Conservation (phyloP, 2,113 vertebrate species). For the Sylvilagus bachmani region DNA sequence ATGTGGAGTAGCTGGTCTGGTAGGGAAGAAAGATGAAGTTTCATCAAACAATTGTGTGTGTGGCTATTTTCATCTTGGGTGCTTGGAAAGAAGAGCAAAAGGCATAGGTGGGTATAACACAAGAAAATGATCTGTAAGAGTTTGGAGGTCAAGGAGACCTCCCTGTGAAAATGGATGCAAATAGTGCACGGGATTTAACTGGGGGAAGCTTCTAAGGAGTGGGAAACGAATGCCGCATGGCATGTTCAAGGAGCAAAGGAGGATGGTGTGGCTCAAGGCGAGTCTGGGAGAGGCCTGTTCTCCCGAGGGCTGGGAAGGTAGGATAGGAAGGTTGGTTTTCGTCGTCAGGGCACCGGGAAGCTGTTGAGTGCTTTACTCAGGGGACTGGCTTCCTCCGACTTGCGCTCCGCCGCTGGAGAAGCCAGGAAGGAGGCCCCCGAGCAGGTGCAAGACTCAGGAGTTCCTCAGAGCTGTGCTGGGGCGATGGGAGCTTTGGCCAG, state of each 20-base stretch:
- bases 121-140: not conserved
- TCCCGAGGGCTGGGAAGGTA: not conserved
- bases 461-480: not conserved
- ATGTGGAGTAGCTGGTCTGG: not conserved
- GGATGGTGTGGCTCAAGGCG: not conserved
- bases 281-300: not conserved
- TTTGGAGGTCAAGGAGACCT: not conserved
- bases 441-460: not conserved
- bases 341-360: not conserved
- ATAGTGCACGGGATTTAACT: not conserved
- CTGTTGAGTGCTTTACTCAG: not conserved
- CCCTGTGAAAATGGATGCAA: not conserved
- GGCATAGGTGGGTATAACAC: not conserved
- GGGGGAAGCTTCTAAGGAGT: not conserved
- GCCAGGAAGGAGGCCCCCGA: not conserved
- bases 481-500: not conserved
- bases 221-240: accelerated
- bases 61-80: not conserved
- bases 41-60: not conserved
- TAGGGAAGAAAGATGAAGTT: not conserved
- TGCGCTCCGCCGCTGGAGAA: not conserved
- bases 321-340: not conserved
- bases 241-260: not conserved
- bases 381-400: not conserved
- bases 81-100: not conserved